Percentiles rank a stretch among this genome's conserved stretches.
phyloP scores from a whole-genome alignment of 2,113 vertebrate species.

The Lasiurus cinereus region DNA sequence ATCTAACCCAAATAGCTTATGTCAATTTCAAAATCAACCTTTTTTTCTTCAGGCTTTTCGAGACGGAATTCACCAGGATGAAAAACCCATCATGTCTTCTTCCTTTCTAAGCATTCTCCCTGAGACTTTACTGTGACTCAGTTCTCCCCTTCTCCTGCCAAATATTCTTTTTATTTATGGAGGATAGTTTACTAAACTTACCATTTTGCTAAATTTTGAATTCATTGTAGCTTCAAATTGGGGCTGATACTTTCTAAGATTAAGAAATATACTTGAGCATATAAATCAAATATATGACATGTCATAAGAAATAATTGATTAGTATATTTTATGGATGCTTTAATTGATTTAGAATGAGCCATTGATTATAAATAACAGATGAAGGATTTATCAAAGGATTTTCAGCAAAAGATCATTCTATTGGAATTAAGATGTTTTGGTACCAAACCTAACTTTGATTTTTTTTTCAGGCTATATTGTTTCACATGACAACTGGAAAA shows the following conservation, averaged over 20 bases:
- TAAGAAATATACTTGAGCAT: background rate
- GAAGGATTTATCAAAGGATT: slow-evolving; percentile 1
- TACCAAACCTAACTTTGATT: background rate
- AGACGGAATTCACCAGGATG: background rate
- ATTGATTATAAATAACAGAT: slow-evolving; percentile 16
- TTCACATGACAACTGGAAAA: too few species aligned
- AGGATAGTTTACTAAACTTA: background rate
- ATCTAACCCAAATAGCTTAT: background rate
- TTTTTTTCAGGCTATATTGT: too few species aligned
- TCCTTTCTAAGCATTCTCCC: background rate
- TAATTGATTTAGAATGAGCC: slow-evolving; percentile 1
- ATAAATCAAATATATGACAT: slow-evolving; percentile 10
- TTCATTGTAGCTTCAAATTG: background rate
- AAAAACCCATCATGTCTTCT: background rate
- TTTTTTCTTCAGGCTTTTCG: background rate
- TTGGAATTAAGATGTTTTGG: background rate
- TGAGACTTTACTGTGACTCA: background rate
- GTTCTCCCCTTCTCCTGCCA: too few species aligned
- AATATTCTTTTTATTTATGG: background rate
- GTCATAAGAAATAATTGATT: background rate
- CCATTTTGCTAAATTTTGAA: slow-evolving; percentile 8
- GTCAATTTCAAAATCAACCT: background rate
- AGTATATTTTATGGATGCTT: background rate
- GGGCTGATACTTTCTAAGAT: background rate
- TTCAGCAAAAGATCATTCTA: background rate